Evolutionary conservation across 2,888 invertebrate species (phyloP).

Genomic region (Bellardia bayeri): DNA sequence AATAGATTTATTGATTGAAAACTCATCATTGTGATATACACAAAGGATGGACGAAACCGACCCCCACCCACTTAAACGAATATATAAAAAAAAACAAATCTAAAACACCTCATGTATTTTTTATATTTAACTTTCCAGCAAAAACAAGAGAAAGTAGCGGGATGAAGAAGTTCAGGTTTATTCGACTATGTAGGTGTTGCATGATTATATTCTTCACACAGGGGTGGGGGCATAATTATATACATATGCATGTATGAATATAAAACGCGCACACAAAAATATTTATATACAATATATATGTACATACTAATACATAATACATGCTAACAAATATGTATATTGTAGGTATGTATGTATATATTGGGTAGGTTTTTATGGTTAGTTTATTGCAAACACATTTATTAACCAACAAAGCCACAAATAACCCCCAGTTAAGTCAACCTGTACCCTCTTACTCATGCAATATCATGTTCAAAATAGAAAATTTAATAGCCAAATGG

Average conservation of each 20-base stretch:
- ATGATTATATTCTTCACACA: not conserved
- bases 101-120: slow-evolving; percentile 23
- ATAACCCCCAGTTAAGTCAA: not conserved
- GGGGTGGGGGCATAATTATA: not conserved
- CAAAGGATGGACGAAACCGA: not conserved
- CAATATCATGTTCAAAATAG: not conserved
- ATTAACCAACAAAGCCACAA: not conserved
- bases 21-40: slow-evolving; percentile 20
- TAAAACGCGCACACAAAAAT: not conserved
- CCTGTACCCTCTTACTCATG: not conserved
- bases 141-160: not conserved
- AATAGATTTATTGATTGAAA: slow-evolving; percentile 68
- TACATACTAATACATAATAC: not conserved
- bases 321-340: not conserved
- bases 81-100: not conserved
- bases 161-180: not conserved
- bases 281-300: not conserved
- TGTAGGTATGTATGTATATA: not conserved
- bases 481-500: slow-evolving; percentile 22
- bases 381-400: slow-evolving; percentile 1
- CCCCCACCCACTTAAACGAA: not conserved
- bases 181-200: slow-evolving; percentile 23
- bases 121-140: not conserved
- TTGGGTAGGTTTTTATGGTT: slow-evolving; percentile 17
- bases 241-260: not conserved